Percentiles rank a stretch among this genome's conserved stretches.
Evolutionary conservation across 2,113 vertebrate species (phyloP).

Genomic region (Cardinalis cardinalis): DNA sequence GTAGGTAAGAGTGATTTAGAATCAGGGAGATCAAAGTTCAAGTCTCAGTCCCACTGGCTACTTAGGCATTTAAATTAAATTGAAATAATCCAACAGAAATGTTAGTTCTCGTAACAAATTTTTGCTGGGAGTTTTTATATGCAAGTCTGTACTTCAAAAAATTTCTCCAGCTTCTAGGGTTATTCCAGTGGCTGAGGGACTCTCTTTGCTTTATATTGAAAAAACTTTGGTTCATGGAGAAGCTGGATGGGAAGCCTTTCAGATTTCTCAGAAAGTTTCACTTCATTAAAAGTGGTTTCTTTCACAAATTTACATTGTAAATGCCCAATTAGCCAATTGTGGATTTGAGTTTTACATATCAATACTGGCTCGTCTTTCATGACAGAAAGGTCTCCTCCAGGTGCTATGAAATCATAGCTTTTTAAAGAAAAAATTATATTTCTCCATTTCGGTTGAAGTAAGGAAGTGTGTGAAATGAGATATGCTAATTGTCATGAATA

Average conservation of each 20-base stretch:
- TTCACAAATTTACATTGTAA: neutral
- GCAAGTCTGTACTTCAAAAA: neutral
- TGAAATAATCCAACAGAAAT: neutral
- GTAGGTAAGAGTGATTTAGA: neutral
- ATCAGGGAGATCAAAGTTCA: neutral
- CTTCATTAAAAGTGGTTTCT: neutral
- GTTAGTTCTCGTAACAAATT: neutral
- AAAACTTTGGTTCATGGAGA: neutral
- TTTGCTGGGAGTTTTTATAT: neutral
- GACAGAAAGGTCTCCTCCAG: neutral
- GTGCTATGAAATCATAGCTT: neutral
- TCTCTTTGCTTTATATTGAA: neutral
- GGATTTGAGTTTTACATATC: neutral
- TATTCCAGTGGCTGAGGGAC: neutral
- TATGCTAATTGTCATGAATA: neutral
- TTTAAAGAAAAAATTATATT: neutral
- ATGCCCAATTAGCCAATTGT: neutral
- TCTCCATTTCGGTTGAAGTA: neutral
- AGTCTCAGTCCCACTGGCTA: neutral
- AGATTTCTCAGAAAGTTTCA: neutral
- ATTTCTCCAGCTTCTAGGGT: neutral
- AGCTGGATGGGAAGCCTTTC: neutral
- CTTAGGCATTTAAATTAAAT: neutral
- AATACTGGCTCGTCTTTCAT: neutral
- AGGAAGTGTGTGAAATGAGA: neutral